phyloP scores from a whole-genome alignment of 2,113 vertebrate species.

The Phodopus roborovskii region DNA sequence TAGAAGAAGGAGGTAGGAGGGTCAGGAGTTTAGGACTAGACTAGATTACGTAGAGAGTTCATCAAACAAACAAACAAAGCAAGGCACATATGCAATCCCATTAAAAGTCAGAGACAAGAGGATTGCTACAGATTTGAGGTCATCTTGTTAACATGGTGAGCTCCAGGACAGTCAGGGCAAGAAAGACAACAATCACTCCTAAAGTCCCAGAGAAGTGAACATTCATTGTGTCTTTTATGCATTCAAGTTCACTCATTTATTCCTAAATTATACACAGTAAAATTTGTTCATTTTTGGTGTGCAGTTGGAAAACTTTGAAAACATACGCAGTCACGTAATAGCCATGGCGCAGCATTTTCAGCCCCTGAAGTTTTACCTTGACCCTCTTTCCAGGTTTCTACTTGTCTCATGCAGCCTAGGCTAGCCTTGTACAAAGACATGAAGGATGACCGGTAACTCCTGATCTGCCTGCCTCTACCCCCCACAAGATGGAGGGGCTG shows the following conservation, averaged over 20 bases:
- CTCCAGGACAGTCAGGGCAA: background rate
- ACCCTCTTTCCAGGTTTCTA: background rate
- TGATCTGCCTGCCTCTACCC: background rate
- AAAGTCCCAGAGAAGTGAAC: too few species aligned
- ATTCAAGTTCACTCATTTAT: background rate
- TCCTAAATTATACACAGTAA: background rate
- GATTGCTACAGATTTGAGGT: background rate
- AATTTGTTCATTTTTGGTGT: background rate
- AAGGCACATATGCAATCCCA: background rate
- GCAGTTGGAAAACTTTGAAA: background rate
- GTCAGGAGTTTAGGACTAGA: background rate
- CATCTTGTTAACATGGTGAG: background rate
- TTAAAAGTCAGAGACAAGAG: background rate
- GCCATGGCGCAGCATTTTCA: background rate
- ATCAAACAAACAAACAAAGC: background rate
- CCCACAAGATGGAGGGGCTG: background rate
- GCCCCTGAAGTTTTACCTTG: background rate
- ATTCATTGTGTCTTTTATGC: background rate
- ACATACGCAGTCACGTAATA: background rate
- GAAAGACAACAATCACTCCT: background rate
- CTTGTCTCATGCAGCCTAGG: background rate
- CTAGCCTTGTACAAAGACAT: background rate
- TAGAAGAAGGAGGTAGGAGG: background rate
- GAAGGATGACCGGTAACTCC: background rate
- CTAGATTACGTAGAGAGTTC: background rate